A percentile compares a stretch with the other conserved stretches of the same genome.
Conservation (phyloP, 2,797 vertebrate genomes). For the Halcyon leucocephala region DNA sequence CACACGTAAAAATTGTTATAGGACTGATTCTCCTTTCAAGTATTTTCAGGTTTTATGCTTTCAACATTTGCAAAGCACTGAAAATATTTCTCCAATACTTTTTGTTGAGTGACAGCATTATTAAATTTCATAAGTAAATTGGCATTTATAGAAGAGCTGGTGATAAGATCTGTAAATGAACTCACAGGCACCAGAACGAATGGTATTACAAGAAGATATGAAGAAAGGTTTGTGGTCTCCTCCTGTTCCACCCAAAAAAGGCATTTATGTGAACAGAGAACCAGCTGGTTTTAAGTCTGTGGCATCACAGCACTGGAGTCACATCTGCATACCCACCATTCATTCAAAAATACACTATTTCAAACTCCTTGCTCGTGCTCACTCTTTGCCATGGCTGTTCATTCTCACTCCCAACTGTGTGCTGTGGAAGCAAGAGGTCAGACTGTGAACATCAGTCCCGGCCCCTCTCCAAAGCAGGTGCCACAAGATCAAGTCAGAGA, state of each 20-base stretch:
- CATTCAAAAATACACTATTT: background rate
- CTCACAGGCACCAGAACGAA: background rate
- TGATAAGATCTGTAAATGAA: background rate
- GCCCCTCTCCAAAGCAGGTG: background rate
- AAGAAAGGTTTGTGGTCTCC: background rate
- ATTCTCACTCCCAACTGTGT: background rate
- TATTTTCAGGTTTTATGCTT: background rate
- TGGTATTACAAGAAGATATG: background rate
- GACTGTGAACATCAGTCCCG: background rate
- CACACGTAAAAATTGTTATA: background rate
- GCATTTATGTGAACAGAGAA: background rate
- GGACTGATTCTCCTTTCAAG: background rate
- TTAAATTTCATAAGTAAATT: background rate
- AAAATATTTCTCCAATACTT: background rate
- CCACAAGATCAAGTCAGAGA: background rate
- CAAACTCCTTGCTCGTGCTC: background rate
- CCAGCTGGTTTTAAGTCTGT: background rate
- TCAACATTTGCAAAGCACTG: background rate
- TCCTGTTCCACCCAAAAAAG: background rate
- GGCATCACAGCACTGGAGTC: background rate
- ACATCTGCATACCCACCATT: background rate
- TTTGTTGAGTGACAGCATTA: background rate
- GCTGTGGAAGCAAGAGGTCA: background rate
- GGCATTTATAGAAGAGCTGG: background rate
- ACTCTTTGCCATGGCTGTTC: background rate